Evolutionary conservation across 2,113 vertebrate species (phyloP).

Genomic region (Apeltes quadracus): DNA sequence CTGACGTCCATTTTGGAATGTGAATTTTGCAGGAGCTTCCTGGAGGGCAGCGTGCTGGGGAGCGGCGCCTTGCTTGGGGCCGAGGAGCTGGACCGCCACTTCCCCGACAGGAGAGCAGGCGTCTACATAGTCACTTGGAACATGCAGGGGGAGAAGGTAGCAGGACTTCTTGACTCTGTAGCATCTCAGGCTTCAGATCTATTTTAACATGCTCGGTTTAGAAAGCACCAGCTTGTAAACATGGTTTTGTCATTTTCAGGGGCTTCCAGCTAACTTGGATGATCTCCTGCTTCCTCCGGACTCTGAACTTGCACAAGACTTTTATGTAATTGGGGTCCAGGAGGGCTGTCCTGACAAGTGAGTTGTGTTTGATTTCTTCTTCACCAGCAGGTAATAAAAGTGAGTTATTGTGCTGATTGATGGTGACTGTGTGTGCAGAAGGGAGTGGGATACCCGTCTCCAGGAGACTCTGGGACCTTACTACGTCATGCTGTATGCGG

Average conservation of each 20-base stretch:
- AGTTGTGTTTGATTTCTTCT: background rate
- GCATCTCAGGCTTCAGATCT: background rate
- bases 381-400: background rate
- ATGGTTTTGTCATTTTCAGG: constrained; percentile 70
- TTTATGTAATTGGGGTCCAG: constrained; percentile 94
- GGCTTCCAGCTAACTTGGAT: constrained; percentile 88
- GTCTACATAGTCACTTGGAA: constrained; percentile 96
- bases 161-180: background rate
- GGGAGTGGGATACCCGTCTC: constrained; percentile 94
- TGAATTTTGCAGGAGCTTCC: constrained; percentile 86
- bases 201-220: background rate
- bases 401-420: accelerated
- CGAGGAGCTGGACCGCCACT: constrained; percentile 92
- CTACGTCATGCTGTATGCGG: constrained; percentile 90
- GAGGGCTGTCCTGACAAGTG: constrained; percentile 98
- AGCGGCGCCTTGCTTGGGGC: constrained; percentile 92
- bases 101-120: constrained; percentile 87
- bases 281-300: constrained; percentile 93
- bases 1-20: background rate
- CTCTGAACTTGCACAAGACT: constrained; percentile 92
- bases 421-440: constrained; percentile 73
- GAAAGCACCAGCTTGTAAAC: background rate
- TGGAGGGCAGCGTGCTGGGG: constrained; percentile 93
- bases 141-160: constrained; percentile 96
- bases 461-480: constrained; percentile 94